Evolutionary conservation across 1,140 invertebrate genomes (phyloP).

Genomic region (Pristionchus pacificus): DNA sequence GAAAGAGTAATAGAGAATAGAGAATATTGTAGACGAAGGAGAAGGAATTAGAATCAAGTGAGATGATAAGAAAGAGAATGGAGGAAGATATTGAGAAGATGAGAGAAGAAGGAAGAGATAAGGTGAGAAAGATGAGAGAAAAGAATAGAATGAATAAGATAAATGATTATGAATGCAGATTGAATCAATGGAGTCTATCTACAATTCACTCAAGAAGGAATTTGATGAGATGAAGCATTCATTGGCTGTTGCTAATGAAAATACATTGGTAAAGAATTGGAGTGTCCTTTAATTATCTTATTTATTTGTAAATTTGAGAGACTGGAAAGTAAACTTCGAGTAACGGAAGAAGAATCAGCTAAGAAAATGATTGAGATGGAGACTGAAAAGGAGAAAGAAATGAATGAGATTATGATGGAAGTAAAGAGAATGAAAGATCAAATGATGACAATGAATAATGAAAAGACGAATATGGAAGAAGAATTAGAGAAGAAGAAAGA

Average conservation of each 20-base stretch:
- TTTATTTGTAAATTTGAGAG: no score
- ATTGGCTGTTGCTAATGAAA: conserved; percentile 11
- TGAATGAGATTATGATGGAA: background rate
- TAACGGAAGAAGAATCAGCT: no score
- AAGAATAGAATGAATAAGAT: background rate
- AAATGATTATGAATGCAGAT: background rate
- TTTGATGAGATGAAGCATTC: background rate
- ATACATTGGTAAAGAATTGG: conserved; percentile 10
- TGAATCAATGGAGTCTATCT: background rate
- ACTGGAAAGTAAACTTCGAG: no score
- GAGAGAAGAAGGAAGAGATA: conserved; percentile 3
- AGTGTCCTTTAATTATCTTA: no score
- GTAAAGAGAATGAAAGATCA: conserved; percentile 2
- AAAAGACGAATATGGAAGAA: background rate
- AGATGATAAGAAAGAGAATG: background rate
- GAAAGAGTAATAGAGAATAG: no score
- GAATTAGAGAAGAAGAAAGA: conserved; percentile 4
- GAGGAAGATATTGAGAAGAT: conserved; percentile 5
- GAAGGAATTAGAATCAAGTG: background rate
- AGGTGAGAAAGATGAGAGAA: background rate
- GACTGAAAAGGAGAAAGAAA: background rate
- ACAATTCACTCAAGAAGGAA: background rate
- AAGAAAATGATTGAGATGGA: no score
- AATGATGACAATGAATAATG: conserved; percentile 2
- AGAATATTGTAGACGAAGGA: background rate